These are phyloP conservation scores for Nannospalax galili DNA, from an alignment of 2,113 vertebrate genomes.

Conservation along the genomic window DNA sequence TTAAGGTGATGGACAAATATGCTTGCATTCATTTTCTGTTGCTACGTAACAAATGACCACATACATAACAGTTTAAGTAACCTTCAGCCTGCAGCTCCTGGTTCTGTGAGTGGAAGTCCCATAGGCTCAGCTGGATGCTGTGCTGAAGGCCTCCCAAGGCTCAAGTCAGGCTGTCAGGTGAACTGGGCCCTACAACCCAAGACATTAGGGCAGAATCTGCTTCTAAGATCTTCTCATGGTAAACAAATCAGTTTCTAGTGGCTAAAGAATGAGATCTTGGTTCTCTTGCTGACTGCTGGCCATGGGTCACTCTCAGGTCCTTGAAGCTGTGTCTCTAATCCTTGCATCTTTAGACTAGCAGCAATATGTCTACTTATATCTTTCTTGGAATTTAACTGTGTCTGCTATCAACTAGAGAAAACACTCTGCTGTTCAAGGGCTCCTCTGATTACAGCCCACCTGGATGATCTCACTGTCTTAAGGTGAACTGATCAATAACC, in stretches of 20 bases:
- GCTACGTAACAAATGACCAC: background rate
- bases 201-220: background rate
- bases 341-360: background rate
- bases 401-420: background rate
- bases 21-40: background rate
- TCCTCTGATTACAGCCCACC: background rate
- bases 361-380: background rate
- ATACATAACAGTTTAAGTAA: background rate
- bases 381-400: background rate
- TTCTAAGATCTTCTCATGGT: background rate
- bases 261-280: background rate
- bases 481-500: background rate
- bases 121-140: background rate
- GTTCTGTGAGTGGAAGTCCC: background rate
- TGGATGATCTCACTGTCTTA: background rate
- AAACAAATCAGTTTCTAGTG: background rate
- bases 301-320: background rate
- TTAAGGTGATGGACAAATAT: constrained; percentile 14
- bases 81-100: background rate
- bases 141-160: background rate
- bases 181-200: background rate
- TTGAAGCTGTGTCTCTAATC: background rate
- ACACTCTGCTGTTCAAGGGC: background rate
- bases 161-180: background rate
- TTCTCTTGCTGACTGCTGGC: background rate